Conservation (phyloP, 2,113 vertebrate species). For the Anhinga anhinga region DNA sequence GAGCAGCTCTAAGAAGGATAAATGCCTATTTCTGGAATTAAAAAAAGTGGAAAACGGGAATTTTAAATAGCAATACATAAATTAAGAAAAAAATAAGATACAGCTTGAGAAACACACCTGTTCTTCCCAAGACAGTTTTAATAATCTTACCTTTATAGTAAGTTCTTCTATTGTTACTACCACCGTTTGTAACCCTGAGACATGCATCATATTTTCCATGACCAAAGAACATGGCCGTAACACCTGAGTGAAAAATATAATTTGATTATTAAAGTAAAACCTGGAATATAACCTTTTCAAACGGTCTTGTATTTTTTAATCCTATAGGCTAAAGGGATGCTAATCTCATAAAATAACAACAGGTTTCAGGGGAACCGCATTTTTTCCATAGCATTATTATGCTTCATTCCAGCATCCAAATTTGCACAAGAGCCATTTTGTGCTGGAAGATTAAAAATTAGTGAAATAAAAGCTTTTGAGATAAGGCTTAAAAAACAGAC, state of each 20-base stretch:
- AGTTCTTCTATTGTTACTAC: conserved; percentile 84
- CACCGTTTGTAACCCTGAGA: conserved; percentile 77
- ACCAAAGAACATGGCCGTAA: conserved; percentile 86
- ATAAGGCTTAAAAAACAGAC: neutral
- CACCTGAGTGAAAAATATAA: conserved; percentile 73
- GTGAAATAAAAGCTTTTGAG: neutral
- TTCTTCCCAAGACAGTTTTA: neutral
- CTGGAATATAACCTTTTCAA: neutral
- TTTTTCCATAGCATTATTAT: neutral
- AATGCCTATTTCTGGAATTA: neutral
- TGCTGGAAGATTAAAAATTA: neutral
- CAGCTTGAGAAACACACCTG: neutral
- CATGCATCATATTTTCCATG: conserved; percentile 79
- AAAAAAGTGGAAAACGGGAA: neutral
- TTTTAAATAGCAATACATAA: neutral
- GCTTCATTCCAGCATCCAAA: neutral
- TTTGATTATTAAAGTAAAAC: neutral
- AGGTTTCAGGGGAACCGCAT: neutral
- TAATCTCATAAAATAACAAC: neutral
- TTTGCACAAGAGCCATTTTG: neutral
- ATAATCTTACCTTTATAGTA: conserved; percentile 82
- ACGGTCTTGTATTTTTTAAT: neutral
- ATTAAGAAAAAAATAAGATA: neutral
- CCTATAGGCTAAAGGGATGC: neutral
- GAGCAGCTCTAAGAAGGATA: neutral